These are phyloP conservation scores for Pyrgilauda ruficollis DNA, from an alignment of 2,113 vertebrate genomes.

Conservation along the genomic window DNA sequence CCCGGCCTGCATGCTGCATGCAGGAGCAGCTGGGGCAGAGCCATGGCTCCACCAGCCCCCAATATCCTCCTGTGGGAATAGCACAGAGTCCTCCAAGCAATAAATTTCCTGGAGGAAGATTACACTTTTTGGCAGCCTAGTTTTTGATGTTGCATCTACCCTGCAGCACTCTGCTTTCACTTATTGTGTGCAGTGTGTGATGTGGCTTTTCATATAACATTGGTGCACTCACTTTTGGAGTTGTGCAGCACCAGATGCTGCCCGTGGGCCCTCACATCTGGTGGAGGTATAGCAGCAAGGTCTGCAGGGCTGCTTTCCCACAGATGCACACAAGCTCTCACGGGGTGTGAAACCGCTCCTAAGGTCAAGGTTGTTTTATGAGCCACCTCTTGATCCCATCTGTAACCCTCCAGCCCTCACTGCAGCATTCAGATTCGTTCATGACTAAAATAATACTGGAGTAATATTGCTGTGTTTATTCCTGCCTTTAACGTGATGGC, in stretches of 20 bases:
- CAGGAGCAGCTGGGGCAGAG: neutral
- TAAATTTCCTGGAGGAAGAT: constrained; percentile 12
- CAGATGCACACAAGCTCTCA: neutral
- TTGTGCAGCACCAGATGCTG: constrained; percentile 20
- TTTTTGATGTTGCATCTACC: constrained; percentile 16
- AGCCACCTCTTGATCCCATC: constrained; percentile 36
- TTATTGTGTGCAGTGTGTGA: neutral
- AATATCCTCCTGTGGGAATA: neutral
- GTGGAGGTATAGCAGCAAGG: rapidly evolving
- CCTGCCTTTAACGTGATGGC: constrained; percentile 10
- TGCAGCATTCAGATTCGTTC: rapidly evolving
- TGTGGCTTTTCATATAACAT: neutral
- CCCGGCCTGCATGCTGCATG: rapidly evolving
- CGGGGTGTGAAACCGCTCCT: neutral
- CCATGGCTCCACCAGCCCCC: neutral
- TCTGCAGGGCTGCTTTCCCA: neutral
- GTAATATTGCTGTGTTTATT: neutral
- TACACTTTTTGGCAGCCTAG: neutral
- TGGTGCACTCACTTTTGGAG: neutral
- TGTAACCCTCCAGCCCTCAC: neutral
- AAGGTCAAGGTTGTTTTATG: constrained; percentile 13
- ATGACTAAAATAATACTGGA: neutral
- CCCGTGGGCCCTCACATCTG: constrained; percentile 28
- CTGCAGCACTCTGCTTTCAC: constrained; percentile 19
- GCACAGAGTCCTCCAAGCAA: neutral